These are phyloP conservation scores for Lordiphosa fenestrarum DNA, from an alignment of 2,888 invertebrate genomes.

Conservation along the genomic window DNA sequence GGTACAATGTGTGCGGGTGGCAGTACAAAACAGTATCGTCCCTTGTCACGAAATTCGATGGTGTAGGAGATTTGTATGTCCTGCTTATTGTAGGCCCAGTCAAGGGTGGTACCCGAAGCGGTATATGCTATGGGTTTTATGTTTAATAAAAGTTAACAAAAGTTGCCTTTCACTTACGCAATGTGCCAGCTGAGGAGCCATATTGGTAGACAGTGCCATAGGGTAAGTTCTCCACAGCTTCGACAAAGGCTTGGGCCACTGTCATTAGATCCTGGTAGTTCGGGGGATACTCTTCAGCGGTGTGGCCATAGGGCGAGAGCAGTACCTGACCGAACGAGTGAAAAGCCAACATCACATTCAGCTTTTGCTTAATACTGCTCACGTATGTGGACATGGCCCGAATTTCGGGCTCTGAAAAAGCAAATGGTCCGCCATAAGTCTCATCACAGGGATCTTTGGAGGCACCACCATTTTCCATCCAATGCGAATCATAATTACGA, in stretches of 20 bases:
- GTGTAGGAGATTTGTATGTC: slow-evolving; percentile 80
- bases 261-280: slow-evolving; percentile 80
- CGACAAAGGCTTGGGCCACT: slow-evolving; percentile 82
- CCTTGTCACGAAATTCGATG: slow-evolving; percentile 84
- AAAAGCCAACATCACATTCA: slow-evolving; percentile 82
- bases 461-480: slow-evolving; percentile 80
- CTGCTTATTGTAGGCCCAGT: slow-evolving; percentile 82
- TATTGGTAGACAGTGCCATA: slow-evolving; percentile 81
- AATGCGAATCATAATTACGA: slow-evolving; percentile 71
- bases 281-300: slow-evolving; percentile 73
- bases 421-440: slow-evolving; percentile 81
- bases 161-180: slow-evolving; percentile 79
- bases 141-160: no score
- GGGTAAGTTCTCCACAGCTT: slow-evolving; percentile 80
- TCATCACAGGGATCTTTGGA: slow-evolving; percentile 78
- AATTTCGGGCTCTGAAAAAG: slow-evolving; percentile 83
- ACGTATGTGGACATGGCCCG: slow-evolving; percentile 80
- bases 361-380: slow-evolving; percentile 74
- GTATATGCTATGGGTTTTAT: slow-evolving; percentile 56
- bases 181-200: slow-evolving; percentile 82
- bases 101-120: slow-evolving; percentile 78
- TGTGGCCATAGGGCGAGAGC: slow-evolving; percentile 83
- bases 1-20: slow-evolving; percentile 85
- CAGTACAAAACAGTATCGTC: slow-evolving; percentile 85
- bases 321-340: slow-evolving; percentile 84